A percentile compares a stretch with the other conserved stretches of the same genome.
Conservation (phyloP, 2,797 vertebrate genomes). For the Paratrypauchen microcephalus region DNA sequence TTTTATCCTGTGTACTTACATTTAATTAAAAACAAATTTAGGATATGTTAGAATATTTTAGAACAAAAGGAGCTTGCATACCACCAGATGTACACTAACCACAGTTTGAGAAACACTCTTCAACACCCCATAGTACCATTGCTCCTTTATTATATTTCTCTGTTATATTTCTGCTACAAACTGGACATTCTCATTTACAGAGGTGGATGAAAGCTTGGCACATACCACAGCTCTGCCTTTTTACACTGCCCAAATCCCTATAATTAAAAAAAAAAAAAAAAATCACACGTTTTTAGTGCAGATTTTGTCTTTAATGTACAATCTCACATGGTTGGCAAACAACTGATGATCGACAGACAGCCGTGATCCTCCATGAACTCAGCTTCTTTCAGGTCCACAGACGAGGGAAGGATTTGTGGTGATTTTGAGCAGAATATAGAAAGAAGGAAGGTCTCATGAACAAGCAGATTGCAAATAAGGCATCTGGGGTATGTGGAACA, state of each 20-base stretch:
- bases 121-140: too few species aligned
- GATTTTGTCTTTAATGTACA: neutral
- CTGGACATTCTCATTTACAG: neutral
- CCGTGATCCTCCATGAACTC: conserved; percentile 2
- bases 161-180: neutral
- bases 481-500: neutral
- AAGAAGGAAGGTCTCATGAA: neutral
- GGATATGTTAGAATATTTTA: too few species aligned
- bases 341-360: conserved; percentile 3
- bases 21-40: too few species aligned
- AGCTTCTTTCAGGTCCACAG: neutral
- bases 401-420: neutral
- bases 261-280: neutral
- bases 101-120: too few species aligned
- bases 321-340: neutral
- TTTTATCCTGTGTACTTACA: too few species aligned
- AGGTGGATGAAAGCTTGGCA: conserved; percentile 1
- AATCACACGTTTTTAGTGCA: neutral
- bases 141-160: neutral
- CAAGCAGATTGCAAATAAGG: neutral
- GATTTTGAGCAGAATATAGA: conserved; percentile 1
- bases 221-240: neutral
- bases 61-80: too few species aligned
- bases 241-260: neutral
- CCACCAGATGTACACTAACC: too few species aligned